Percentiles rank a stretch among this genome's conserved stretches.
phyloP scores from a whole-genome alignment of 1,140 invertebrate species.

The Coboldia fuscipes region DNA sequence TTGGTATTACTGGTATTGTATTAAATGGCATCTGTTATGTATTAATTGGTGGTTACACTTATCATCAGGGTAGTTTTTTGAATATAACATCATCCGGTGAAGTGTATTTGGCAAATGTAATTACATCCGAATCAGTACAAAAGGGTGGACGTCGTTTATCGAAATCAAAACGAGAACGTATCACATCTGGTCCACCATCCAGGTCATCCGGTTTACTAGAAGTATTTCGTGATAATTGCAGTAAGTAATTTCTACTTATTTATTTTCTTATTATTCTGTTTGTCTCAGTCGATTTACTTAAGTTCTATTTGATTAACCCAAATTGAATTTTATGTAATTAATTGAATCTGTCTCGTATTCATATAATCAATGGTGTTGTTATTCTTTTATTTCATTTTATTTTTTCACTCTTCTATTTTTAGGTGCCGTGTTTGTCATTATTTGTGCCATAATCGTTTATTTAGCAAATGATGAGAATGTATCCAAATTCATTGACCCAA shows the following conservation, averaged over 20 bases:
- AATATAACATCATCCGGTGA: conserved; percentile 40
- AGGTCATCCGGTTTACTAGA: conserved; percentile 22
- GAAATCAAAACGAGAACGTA: conserved; percentile 10
- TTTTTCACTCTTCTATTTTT: conserved; percentile 9
- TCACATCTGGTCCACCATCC: conserved; percentile 8
- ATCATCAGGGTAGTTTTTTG: conserved; percentile 50
- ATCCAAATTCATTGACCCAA: conserved; percentile 51
- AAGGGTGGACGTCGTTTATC: conserved; percentile 26
- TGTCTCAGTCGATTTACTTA: conserved; percentile 3
- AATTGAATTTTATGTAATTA: too few relatives aligned
- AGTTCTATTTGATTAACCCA: too few relatives aligned
- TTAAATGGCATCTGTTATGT: conserved; percentile 49
- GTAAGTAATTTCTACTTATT: conserved; percentile 10
- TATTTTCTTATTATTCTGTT: conserved; percentile 4
- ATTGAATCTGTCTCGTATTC: too few relatives aligned
- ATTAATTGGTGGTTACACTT: conserved; percentile 56
- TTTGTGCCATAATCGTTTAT: conserved; percentile 38
- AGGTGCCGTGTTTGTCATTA: conserved; percentile 43
- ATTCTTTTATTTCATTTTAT: too few relatives aligned
- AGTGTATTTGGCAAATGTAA: conserved; percentile 33
- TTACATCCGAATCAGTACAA: conserved; percentile 22
- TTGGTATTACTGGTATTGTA: conserved; percentile 40
- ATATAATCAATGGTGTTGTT: too few relatives aligned
- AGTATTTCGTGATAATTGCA: conserved; percentile 36
- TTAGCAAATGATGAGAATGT: conserved; percentile 29